These are phyloP conservation scores for Poicephalus meyeri DNA, from an alignment of 2,113 vertebrate genomes.

Conservation along the genomic window DNA sequence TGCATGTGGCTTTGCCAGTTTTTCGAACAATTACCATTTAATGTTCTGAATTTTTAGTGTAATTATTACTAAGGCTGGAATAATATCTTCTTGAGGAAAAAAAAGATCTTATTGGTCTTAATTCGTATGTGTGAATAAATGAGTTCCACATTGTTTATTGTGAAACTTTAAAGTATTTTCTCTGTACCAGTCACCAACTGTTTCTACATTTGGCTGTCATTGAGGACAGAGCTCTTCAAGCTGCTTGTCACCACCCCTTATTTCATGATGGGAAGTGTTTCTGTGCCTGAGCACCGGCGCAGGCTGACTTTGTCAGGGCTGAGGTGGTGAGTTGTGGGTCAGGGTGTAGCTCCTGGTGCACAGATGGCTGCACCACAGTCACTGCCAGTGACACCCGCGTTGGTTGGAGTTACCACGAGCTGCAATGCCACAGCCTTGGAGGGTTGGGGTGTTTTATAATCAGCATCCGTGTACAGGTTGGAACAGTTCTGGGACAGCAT, in stretches of 20 bases:
- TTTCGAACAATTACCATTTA: background rate
- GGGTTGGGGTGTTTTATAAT: background rate
- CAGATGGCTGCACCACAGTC: background rate
- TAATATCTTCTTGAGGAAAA: background rate
- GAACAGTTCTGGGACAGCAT: background rate
- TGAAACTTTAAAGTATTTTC: background rate
- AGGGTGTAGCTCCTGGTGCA: background rate
- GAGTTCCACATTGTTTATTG: background rate
- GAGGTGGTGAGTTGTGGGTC: fast-evolving
- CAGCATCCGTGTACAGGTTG: background rate
- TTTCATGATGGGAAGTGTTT: background rate
- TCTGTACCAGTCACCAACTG: background rate
- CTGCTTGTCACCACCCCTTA: background rate
- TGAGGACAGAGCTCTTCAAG: background rate
- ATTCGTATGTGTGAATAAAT: background rate
- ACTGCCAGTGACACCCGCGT: background rate
- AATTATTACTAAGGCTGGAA: background rate
- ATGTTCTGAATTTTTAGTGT: background rate
- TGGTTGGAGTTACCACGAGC: background rate
- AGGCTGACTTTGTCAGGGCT: background rate
- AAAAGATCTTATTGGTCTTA: background rate
- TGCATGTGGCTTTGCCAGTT: background rate
- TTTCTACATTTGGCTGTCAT: background rate
- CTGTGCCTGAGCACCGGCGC: fast-evolving
- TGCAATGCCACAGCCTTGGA: background rate